Conservation (phyloP, 2,113 vertebrate genomes). For the Microtus montanus region DNA sequence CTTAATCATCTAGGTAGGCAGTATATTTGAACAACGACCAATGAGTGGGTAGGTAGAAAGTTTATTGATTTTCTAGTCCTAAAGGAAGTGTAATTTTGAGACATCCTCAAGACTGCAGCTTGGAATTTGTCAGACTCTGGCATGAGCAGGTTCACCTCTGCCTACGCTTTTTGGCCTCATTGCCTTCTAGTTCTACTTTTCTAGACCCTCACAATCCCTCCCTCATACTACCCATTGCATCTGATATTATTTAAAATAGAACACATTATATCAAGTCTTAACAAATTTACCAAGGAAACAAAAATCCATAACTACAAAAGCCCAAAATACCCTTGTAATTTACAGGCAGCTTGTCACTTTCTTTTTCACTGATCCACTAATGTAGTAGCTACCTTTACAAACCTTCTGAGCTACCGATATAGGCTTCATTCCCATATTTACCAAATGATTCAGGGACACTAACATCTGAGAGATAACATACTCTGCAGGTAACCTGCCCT, state of each 20-base stretch:
- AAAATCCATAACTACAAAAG: background rate
- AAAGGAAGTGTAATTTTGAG: background rate
- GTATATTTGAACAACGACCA: background rate
- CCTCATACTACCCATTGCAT: background rate
- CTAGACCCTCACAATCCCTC: background rate
- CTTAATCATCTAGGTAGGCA: background rate
- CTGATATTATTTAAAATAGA: background rate
- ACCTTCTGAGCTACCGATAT: background rate
- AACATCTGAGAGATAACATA: background rate
- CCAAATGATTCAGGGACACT: background rate
- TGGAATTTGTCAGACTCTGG: background rate
- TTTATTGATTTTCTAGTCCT: background rate
- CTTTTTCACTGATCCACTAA: background rate
- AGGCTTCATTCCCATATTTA: background rate
- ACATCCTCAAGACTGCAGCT: accelerated
- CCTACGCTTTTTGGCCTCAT: background rate
- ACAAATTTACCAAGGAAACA: background rate
- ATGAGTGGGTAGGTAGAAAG: background rate
- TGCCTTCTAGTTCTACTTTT: background rate
- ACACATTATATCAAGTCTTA: background rate
- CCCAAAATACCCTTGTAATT: background rate
- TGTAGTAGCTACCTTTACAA: background rate
- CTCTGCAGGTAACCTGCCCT: background rate
- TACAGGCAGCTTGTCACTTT: background rate
- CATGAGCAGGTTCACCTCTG: background rate